These are phyloP conservation scores for Eutolmus rufibarbis DNA, from an alignment of 2,888 invertebrate species.

Conservation along the genomic window DNA sequence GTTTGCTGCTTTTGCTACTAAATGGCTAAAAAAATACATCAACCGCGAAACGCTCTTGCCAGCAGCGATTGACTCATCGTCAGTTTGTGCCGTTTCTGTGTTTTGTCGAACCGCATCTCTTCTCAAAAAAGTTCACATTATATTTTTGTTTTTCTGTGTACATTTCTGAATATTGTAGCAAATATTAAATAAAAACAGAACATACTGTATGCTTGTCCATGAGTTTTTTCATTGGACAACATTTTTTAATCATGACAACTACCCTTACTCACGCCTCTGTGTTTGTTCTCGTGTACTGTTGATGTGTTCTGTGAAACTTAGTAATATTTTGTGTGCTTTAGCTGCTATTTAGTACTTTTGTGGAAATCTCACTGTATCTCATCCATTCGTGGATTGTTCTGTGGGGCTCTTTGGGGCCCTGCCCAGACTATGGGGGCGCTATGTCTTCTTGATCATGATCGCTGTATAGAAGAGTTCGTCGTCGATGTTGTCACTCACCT, in stretches of 20 bases:
- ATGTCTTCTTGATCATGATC: background rate
- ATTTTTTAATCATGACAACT: background rate
- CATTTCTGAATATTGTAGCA: background rate
- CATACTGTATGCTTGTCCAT: background rate
- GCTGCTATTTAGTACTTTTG: background rate
- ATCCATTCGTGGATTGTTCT: background rate
- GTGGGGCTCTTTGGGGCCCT: background rate
- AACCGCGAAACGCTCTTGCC: conserved; percentile 10
- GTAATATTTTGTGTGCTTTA: conserved; percentile 1
- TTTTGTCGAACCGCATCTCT: background rate
- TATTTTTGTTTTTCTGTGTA: background rate
- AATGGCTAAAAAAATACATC: conserved; percentile 32
- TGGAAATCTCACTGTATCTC: background rate
- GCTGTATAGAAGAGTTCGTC: background rate
- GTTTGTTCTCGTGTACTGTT: background rate
- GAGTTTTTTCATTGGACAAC: background rate
- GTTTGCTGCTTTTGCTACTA: background rate
- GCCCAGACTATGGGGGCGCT: background rate
- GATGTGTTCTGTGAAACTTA: background rate
- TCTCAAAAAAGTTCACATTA: background rate
- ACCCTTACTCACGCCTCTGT: background rate
- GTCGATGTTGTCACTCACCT: background rate
- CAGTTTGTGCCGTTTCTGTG: conserved; percentile 1
- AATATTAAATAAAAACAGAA: background rate
- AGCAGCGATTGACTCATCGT: conserved; percentile 18